Evolutionary conservation across 2,797 vertebrate species (phyloP).

Genomic region (Phylloscopus collybita): DNA sequence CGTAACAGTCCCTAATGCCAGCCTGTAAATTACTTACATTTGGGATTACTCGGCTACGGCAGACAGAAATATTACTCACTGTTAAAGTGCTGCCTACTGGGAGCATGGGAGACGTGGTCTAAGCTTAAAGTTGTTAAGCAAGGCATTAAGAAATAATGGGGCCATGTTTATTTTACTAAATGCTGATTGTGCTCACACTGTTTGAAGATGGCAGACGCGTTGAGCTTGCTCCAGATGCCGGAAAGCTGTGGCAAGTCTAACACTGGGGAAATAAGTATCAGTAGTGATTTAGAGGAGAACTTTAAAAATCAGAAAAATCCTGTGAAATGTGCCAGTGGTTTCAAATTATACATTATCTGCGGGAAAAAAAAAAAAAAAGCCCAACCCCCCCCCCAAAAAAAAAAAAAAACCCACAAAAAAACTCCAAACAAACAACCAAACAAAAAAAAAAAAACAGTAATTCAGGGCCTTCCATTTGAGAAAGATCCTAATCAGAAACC

Average conservation of each 20-base stretch:
- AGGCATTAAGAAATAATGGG: conserved; percentile 78
- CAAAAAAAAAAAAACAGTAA: too few relatives aligned
- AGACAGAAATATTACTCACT: conserved; percentile 79
- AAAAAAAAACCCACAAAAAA: too few relatives aligned
- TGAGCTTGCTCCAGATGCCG: conserved; percentile 24
- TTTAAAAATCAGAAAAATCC: not conserved
- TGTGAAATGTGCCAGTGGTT: not conserved
- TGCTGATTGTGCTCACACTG: conserved; percentile 44
- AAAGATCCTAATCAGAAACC: not conserved
- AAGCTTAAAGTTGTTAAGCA: conserved; percentile 78
- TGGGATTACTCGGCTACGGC: conserved; percentile 78
- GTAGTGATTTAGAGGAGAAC: not conserved
- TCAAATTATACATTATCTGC: not conserved
- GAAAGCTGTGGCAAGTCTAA: not conserved
- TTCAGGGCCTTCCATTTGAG: not conserved
- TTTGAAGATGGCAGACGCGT: conserved; percentile 66
- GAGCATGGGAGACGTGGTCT: conserved; percentile 60
- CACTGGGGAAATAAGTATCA: not conserved
- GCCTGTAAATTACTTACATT: conserved; percentile 80
- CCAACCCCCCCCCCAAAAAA: too few relatives aligned
- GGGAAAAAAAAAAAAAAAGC: not conserved
- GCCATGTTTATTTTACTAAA: conserved; percentile 78
- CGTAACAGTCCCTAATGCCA: conserved; percentile 74
- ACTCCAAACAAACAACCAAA: too few relatives aligned
- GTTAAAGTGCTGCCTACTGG: conserved; percentile 75